Evolutionary conservation across 2,113 vertebrate species (phyloP), one percentile per base, ranked within the genome.

Genomic region (Malurus melanocephalus): DNA sequence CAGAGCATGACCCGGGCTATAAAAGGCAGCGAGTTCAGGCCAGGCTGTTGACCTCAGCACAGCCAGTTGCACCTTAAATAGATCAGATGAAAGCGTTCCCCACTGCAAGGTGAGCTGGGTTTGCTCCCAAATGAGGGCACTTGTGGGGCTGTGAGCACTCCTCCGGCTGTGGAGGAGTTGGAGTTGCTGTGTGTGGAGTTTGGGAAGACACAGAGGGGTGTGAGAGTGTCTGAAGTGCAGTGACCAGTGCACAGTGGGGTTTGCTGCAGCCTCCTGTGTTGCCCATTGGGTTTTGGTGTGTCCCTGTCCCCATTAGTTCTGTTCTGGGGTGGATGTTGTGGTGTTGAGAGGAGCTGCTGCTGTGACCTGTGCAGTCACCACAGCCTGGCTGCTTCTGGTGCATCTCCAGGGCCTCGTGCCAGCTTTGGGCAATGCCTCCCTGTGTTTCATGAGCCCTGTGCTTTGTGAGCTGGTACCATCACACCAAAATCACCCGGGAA

Each of bases 51-150:
- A 86, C 90, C 93, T 93, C 35, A 59, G 85, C 69, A 21, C 93
- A 86, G 89, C 68, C 68, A 76, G 61, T 42, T 80, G 62, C 66
- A 86, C 93, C 94, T 96, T 65, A 80, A 93, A 91, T 92, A 94
- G 94, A 51, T 52, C 45, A 88, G 66, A 65, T 40, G 83, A 72
- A 78, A 86, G 80, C 40, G 64, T 51, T 71, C 48, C 80, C 59
- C 57, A 1, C 23, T 55, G 90, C 51, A 67, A n/a, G 83, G 61
- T 33, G 66, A 79, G 21, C 49, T 0, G 2, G 53, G 91, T 51
- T 81, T 88, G 77, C 91, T 92, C 13, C 1, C 0, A 3, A 59
- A 48, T 6, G 81, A 65, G 81, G 52, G 10, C 1, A 0, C 12
- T 21, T 30, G 51, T 65, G 78, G 22, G 48, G 57, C 81, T 24